Conservation (phyloP, 2,113 vertebrate genomes). For the Melanostigma gelatinosum region DNA sequence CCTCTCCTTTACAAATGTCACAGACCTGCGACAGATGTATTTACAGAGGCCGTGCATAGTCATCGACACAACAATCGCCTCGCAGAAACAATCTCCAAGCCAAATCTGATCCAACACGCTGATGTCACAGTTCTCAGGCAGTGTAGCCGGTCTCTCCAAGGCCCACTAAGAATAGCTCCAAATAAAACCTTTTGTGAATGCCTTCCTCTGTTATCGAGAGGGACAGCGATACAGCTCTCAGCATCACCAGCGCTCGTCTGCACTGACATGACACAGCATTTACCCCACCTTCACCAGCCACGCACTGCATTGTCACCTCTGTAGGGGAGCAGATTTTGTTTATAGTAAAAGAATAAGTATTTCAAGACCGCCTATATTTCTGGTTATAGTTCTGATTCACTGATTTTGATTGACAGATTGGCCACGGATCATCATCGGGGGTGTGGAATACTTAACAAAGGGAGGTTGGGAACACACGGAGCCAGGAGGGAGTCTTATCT, state of each 20-base stretch:
- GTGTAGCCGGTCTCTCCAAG: conserved; percentile 12
- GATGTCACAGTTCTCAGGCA: conserved; percentile 42
- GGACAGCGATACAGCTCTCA: conserved; percentile 18
- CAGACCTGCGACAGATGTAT: conserved; percentile 6
- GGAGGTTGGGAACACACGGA: too few relatives aligned
- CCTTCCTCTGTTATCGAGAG: conserved; percentile 39
- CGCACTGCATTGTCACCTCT: not conserved
- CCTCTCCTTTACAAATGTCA: conserved; percentile 11
- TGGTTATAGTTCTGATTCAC: not conserved
- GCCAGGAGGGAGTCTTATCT: not conserved
- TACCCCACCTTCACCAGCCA: not conserved
- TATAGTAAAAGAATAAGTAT: not conserved
- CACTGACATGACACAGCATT: conserved; percentile 52
- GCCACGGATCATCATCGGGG: not conserved
- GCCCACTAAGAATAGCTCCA: conserved; percentile 60
- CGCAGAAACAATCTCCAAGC: not conserved
- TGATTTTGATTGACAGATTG: not conserved
- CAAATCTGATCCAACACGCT: not conserved
- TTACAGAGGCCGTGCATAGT: not conserved
- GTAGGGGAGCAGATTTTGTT: not conserved
- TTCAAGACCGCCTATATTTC: not conserved
- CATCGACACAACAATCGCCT: conserved; percentile 9
- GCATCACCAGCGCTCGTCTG: conserved; percentile 23
- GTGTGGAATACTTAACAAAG: not conserved
- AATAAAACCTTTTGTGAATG: conserved; percentile 35